Conservation (phyloP, 1,140 invertebrate species). For the Bombyx mori region ASM3026992v2 NC_085116.1:11354501-11355000, state of each 20-base stretch:
- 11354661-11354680: slow-evolving; percentile 60
- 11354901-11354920: slow-evolving; percentile 59
- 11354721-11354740: slow-evolving; percentile 60
- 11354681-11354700: slow-evolving; percentile 56
- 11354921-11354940: slow-evolving; percentile 57
- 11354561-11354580: slow-evolving; percentile 46
- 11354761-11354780: slow-evolving; percentile 17
- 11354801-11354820: slow-evolving; percentile 58
- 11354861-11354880: slow-evolving; percentile 57
- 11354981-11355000: slow-evolving; percentile 44
- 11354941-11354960: slow-evolving; percentile 67
- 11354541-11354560: slow-evolving; percentile 35
- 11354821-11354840: slow-evolving; percentile 63
- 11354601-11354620: slow-evolving; percentile 48
- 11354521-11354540: slow-evolving; percentile 49
- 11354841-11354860: slow-evolving; percentile 59
- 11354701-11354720: slow-evolving; percentile 57
- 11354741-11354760: slow-evolving; percentile 24
- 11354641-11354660: slow-evolving; percentile 68
- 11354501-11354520: slow-evolving; percentile 50
- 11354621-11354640: slow-evolving; percentile 69
- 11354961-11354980: slow-evolving; percentile 62
- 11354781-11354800: slow-evolving; percentile 37
- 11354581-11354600: slow-evolving; percentile 59
- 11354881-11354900: slow-evolving; percentile 57